These are phyloP conservation scores for Microctenopoma lineatum DNA, from an alignment of 2,797 vertebrate genomes.

Conservation along the genomic window DNA sequence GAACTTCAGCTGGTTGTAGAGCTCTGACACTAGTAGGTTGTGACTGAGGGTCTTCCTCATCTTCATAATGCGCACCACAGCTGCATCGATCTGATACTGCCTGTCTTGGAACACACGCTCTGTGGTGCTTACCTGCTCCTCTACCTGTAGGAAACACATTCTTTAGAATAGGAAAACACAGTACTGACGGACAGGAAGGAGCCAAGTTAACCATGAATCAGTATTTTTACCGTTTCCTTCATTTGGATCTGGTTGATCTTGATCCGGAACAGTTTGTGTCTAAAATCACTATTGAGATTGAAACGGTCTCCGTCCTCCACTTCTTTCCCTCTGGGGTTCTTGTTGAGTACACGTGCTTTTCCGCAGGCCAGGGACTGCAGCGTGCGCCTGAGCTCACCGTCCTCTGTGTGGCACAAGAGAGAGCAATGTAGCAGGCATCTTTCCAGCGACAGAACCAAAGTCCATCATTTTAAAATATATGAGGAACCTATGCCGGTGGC, in stretches of 20 bases:
- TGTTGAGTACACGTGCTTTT: slow-evolving; percentile 96
- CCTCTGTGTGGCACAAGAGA: slow-evolving; percentile 81
- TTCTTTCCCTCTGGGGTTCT: slow-evolving; percentile 97
- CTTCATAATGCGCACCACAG: slow-evolving; percentile 95
- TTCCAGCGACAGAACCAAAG: background rate
- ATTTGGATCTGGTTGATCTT: slow-evolving; percentile 99
- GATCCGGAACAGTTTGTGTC: slow-evolving; percentile 99
- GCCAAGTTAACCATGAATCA: background rate
- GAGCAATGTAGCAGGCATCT: slow-evolving; percentile 5
- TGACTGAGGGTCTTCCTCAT: slow-evolving; percentile 95
- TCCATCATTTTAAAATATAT: slow-evolving; percentile 9
- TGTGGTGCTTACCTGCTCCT: slow-evolving; percentile 94
- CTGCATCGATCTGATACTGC: slow-evolving; percentile 95
- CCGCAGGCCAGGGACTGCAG: slow-evolving; percentile 97
- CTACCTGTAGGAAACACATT: slow-evolving; percentile 79
- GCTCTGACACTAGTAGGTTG: slow-evolving; percentile 92
- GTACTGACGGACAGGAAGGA: background rate
- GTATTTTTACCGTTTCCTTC: slow-evolving; percentile 94
- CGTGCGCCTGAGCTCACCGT: slow-evolving; percentile 94
- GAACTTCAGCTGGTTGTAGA: slow-evolving; percentile 96
- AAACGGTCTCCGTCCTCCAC: slow-evolving; percentile 98
- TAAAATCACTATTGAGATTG: slow-evolving; percentile 97
- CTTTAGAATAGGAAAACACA: background rate
- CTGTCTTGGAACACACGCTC: slow-evolving; percentile 94
- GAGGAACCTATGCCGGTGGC: slow-evolving; percentile 96